Conservation (phyloP, 2,113 vertebrate species). For the Pachyramphus minor region DNA sequence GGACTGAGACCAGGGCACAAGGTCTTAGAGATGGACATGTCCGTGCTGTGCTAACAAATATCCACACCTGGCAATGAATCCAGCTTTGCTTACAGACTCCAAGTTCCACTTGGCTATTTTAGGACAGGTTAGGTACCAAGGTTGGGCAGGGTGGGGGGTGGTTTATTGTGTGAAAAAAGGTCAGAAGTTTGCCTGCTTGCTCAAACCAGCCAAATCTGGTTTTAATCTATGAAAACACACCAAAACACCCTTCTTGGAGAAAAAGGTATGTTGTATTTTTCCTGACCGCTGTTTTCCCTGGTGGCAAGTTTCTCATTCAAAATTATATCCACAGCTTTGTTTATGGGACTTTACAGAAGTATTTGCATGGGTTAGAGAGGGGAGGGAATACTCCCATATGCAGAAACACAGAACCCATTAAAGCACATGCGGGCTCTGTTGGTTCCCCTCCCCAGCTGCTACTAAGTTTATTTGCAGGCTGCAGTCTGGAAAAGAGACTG, state of each 20-base stretch:
- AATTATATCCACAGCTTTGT: neutral
- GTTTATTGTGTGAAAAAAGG: slow-evolving; percentile 8
- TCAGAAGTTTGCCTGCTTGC: slow-evolving; percentile 43
- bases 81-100: neutral
- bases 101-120: neutral
- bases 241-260: neutral
- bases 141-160: accelerated
- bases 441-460: slow-evolving; percentile 1
- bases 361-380: neutral
- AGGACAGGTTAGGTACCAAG: neutral
- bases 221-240: slow-evolving; percentile 26
- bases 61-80: neutral
- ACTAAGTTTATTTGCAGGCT: slow-evolving; percentile 1
- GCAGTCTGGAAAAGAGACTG: neutral
- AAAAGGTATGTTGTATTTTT: slow-evolving; percentile 19
- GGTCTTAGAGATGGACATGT: neutral
- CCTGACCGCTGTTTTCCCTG: neutral
- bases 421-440: neutral
- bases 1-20: neutral
- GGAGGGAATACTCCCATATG: neutral
- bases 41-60: neutral
- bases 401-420: neutral
- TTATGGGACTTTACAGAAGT: slow-evolving; percentile 20
- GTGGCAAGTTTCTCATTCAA: slow-evolving; percentile 14
- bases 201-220: slow-evolving; percentile 30